Percentiles rank a stretch among this genome's conserved stretches.
phyloP scores from a whole-genome alignment of 2,797 vertebrate species.

The Chanos chanos region DNA sequence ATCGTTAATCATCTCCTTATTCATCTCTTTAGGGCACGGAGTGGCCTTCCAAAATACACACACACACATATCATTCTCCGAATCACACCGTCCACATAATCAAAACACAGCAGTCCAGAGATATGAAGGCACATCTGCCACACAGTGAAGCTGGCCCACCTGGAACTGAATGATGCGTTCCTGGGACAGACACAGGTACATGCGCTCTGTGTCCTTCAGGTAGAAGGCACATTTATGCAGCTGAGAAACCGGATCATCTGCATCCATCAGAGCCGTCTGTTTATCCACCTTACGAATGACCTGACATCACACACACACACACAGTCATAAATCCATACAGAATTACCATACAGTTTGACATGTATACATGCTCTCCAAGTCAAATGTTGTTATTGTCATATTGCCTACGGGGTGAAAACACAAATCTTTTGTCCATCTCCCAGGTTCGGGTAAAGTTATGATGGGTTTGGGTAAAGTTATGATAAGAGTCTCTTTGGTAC shows the following conservation, averaged over 20 bases:
- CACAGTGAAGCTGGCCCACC: slow-evolving; percentile 76
- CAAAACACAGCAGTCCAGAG: too few relatives aligned
- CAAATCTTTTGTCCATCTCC: too few relatives aligned
- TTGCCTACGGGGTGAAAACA: too few relatives aligned
- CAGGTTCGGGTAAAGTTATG: too few relatives aligned
- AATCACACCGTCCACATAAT: too few relatives aligned
- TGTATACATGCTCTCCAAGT: too few relatives aligned
- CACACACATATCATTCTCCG: not conserved
- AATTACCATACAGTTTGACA: not conserved
- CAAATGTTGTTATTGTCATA: too few relatives aligned
- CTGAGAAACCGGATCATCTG: slow-evolving; percentile 72
- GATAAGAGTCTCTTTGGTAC: not conserved
- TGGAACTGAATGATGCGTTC: slow-evolving; percentile 99
- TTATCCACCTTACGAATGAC: slow-evolving; percentile 75
- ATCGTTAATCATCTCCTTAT: slow-evolving; percentile 98
- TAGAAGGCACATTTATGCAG: slow-evolving; percentile 75
- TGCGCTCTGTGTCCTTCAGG: slow-evolving; percentile 73
- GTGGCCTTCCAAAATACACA: slow-evolving; percentile 75
- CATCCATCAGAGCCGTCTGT: slow-evolving; percentile 67
- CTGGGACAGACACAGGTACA: slow-evolving; percentile 89
- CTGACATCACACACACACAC: slow-evolving; percentile 53
- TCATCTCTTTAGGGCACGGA: slow-evolving; percentile 93
- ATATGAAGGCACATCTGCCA: too few relatives aligned
- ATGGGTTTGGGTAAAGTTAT: too few relatives aligned
- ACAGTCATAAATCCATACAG: not conserved